phyloP scores from a whole-genome alignment of 2,888 invertebrate species.

The Sclerodermus sp. region DNA sequence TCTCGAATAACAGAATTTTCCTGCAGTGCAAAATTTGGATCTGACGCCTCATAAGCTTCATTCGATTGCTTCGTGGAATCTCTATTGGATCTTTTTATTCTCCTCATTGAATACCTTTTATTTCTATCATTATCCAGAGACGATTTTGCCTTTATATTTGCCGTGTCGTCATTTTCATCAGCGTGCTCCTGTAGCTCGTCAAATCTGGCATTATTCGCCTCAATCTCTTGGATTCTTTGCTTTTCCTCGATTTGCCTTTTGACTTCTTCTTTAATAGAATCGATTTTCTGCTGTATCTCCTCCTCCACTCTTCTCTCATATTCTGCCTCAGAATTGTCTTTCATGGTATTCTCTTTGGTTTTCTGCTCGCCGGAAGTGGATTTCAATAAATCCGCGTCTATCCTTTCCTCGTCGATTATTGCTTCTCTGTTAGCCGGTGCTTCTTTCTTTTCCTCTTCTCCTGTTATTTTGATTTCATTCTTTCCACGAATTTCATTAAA shows the following conservation, averaged over 20 bases:
- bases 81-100: neutral
- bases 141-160: neutral
- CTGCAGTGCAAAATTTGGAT: too few species aligned
- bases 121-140: neutral
- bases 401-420: too few species aligned
- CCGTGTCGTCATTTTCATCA: conserved; percentile 21
- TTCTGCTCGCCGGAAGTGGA: too few species aligned
- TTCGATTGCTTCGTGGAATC: too few species aligned
- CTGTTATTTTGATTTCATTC: too few species aligned
- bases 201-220: conserved; percentile 41
- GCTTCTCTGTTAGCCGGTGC: too few species aligned
- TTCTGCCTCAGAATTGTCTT: conserved; percentile 14
- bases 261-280: conserved; percentile 54
- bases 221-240: conserved; percentile 29
- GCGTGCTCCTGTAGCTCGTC: conserved; percentile 31
- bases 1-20: too few species aligned
- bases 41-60: too few species aligned
- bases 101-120: neutral
- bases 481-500: too few species aligned
- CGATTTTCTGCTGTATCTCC: conserved; percentile 52
- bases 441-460: too few species aligned
- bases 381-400: too few species aligned
- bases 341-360: too few species aligned
- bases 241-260: conserved; percentile 48
- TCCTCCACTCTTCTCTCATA: conserved; percentile 40